Evolutionary conservation across 2,113 vertebrate species (phyloP), one percentile per base, ranked within the genome.

Genomic region (Myrmophylax atrothorax): DNA sequence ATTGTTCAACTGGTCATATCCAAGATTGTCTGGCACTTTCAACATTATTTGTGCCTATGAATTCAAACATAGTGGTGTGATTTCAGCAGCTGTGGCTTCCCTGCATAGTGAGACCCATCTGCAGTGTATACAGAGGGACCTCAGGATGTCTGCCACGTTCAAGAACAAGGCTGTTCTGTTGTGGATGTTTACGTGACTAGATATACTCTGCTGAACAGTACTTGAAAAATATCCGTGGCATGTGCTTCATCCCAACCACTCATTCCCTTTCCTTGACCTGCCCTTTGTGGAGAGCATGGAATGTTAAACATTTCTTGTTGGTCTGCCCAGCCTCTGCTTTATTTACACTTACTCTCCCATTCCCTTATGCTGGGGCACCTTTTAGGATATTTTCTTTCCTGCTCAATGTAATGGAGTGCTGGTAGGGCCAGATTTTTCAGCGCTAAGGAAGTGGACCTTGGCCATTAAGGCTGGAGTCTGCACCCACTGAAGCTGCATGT

Each of bases 201-300:
- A 97, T 94, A 81, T 84, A 68, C 73, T 90, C 79, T 94, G 93
- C 96, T 82, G 95, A 96, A 93, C 92, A 95, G 79, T 82, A 76
- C 94, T 97, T 73, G 93, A 93, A 97, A 98, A 98, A 98, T 98
- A 98, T 98, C 97, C 98, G 94, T 98, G 98, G 98, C 97, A 98
- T 98, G 97, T 89, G 77, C 95, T 97, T 92, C 93, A 96, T 98
- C 98, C 97, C 96, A 97, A 96, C 97, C 92, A 93, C 95, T 97
- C 92, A 94, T 98, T 98, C 96, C 97, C 97, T 97, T 97, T 97
- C 97, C 97, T 97, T 97, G 97, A 98, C 98, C 97, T 98, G 98
- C 97, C 88, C 97, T 98, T 98, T 98, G 98, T 98, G 98, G 97
- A 97, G 96, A 98, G 96, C 60, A 49, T 97, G 97, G 98, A 98